A percentile compares a stretch with the other conserved stretches of the same genome.
Evolutionary conservation across 2,797 vertebrate species (phyloP).

Genomic region (Buphagus erythrorhynchus): DNA sequence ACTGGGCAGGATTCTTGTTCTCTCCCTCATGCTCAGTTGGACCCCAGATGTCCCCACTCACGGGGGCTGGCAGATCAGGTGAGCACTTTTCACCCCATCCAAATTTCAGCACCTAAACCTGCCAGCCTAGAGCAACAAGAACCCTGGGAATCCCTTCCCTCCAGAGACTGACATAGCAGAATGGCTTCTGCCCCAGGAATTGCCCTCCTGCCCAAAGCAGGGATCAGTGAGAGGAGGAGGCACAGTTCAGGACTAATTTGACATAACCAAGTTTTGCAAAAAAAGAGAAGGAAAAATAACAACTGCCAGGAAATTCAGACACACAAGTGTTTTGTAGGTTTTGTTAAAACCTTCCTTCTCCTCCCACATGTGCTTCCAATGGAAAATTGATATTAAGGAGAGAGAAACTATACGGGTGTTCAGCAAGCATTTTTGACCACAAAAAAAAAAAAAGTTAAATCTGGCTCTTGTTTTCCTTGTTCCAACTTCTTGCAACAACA

Average conservation of each 20-base stretch:
- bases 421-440: neutral
- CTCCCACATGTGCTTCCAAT: neutral
- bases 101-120: neutral
- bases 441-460: neutral
- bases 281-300: neutral
- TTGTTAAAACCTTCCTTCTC: neutral
- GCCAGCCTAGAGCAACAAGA: neutral
- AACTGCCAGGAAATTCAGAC: neutral
- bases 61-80: accelerated
- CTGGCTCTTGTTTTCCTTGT: neutral
- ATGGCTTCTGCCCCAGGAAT: neutral
- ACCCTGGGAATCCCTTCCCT: neutral
- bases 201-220: neutral
- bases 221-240: neutral
- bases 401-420: neutral
- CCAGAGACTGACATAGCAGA: neutral
- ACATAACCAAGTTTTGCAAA: neutral
- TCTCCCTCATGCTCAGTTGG: neutral
- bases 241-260: neutral
- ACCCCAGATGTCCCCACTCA: accelerated
- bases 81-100: neutral
- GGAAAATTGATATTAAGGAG: neutral
- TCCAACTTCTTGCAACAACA: neutral
- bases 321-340: neutral
- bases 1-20: neutral